Conservation (phyloP, 2,888 invertebrate species). For the Tholera decimalis region DNA sequence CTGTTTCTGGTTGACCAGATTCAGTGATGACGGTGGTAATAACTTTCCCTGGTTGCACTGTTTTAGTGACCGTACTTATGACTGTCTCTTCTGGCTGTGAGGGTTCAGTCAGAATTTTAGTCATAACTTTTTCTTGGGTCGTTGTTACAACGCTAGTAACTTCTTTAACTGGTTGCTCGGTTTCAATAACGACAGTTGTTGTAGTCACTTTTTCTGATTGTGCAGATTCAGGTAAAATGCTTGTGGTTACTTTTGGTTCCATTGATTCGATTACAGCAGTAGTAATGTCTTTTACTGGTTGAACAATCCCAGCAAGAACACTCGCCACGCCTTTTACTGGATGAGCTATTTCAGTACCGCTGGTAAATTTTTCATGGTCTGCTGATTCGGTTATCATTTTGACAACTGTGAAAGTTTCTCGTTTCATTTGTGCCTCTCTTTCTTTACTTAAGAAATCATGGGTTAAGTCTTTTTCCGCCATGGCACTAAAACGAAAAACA, state of each 20-base stretch:
- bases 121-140: constrained; percentile 33
- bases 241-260: not conserved
- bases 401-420: constrained; percentile 69
- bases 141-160: not conserved
- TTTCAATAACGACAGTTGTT: not conserved
- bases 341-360: constrained; percentile 16
- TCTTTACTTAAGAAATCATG: constrained; percentile 82
- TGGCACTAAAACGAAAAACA: constrained; percentile 64
- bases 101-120: not conserved
- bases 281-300: not conserved
- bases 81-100: constrained; percentile 52
- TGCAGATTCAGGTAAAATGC: not conserved
- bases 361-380: constrained; percentile 46
- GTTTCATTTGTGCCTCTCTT: constrained; percentile 82
- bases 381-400: constrained; percentile 26
- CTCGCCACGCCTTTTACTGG: constrained; percentile 41
- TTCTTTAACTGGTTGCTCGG: not conserved
- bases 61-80: constrained; percentile 10
- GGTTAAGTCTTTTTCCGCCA: constrained; percentile 78
- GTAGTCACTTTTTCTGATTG: constrained; percentile 2
- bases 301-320: not conserved
- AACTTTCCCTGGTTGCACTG: constrained; percentile 44
- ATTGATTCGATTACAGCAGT: not conserved
- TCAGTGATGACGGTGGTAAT: constrained; percentile 16
- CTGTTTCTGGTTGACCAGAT: constrained; percentile 17